These are phyloP conservation scores for Dissostichus mawsoni DNA, from an alignment of 2,113 vertebrate genomes.

Conservation along the genomic window DNA sequence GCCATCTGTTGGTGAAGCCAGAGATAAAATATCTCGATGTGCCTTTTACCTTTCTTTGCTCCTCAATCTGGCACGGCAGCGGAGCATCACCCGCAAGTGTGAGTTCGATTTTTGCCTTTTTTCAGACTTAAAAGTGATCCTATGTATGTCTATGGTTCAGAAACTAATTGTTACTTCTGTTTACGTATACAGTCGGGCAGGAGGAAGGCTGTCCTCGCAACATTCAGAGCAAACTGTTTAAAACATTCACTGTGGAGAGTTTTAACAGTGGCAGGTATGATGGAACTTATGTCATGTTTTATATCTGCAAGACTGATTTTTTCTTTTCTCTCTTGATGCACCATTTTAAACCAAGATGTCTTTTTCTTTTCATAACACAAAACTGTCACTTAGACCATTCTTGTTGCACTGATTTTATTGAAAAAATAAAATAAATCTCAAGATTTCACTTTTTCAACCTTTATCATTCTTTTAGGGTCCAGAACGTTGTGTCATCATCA, in stretches of 20 bases:
- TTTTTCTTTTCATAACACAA: neutral
- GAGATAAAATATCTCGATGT: conserved; percentile 85
- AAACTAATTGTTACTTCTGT: neutral
- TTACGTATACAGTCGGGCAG: conserved; percentile 65
- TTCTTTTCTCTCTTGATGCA: too few species aligned
- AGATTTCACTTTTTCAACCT: neutral
- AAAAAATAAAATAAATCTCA: neutral
- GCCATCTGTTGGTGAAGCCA: conserved; percentile 73
- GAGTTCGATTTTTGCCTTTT: conserved; percentile 64
- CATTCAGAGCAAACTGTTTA: conserved; percentile 76
- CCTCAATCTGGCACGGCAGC: conserved; percentile 85
- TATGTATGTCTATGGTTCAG: neutral
- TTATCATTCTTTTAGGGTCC: conserved; percentile 61
- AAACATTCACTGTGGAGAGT: conserved; percentile 78
- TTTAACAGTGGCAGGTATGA: conserved; percentile 78
- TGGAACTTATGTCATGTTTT: neutral
- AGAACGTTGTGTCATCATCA: conserved; percentile 71
- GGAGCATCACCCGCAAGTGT: conserved; percentile 86
- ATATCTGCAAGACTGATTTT: neutral
- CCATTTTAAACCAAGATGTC: neutral
- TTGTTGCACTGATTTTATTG: neutral
- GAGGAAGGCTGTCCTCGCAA: conserved; percentile 79
- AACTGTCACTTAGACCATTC: neutral
- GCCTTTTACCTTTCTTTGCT: conserved; percentile 91
- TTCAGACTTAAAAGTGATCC: neutral